Evolutionary conservation across 2,113 vertebrate genomes (phyloP), one percentile per base, ranked within the genome.

Genomic region (Sarotherodon lohbergeri): DNA sequence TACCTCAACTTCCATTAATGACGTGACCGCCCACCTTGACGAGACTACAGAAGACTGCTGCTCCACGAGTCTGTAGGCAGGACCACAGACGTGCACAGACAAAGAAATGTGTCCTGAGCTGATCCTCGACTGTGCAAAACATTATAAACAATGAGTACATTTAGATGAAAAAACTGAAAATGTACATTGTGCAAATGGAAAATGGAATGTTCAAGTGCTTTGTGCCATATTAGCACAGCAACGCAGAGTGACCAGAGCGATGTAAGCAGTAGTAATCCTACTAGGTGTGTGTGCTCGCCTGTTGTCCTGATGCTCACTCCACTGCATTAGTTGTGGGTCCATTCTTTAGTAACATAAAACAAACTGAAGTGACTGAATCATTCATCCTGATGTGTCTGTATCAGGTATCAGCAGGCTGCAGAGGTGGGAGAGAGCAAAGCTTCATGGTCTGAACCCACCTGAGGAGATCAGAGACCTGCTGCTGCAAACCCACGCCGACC

Each of bases 401-500:
- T 85, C 90, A 98, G 97, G 97, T 11, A 98, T 98, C 92, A 97
- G 96, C 68, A 95, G 98, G 32, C 84, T 98, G 90, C 96, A 98
- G 93, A 96, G 97, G 57, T 98, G 98, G 97, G 96, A 98, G 86
- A 94, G 97, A 86, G 97, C 98, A 7, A 61, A 97, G 61, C 89
- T 95, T 17, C 94, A 98, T 96, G 97, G 97, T 50, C 90, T 98
- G 85, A 94, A 92, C 41, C 98, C 98, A 7, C 97, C 97, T 6
- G 80, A 63, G 59, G 88, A 96, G 22, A 96, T 98, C 84, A 93
- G 39, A 55, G 92, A 97, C 7, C 93, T 97, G 88, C 93, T 98
- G 84, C 83, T 89, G 85, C 73, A 88, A 54, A 90, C 87, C 57
- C 63, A 82, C 8, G 17, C 83, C 2, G 88, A 91, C 43, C 61